Evolutionary conservation across 2,797 vertebrate genomes (phyloP).

Genomic region (Pyrrhura leucotis): DNA sequence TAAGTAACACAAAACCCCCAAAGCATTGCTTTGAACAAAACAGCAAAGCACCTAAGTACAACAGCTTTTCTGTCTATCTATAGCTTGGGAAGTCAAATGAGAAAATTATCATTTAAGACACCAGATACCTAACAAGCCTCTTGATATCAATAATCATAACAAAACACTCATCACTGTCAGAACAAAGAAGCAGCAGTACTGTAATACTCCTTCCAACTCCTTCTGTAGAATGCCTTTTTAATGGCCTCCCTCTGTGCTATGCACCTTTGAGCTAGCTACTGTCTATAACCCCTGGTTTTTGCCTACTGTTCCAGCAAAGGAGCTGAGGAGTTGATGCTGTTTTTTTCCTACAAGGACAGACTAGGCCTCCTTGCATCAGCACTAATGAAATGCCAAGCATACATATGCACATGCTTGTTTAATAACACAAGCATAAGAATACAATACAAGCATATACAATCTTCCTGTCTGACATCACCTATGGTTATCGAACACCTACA

Average conservation of each 20-base stretch:
- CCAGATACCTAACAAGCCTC: background rate
- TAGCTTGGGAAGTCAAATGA: background rate
- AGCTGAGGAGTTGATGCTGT: background rate
- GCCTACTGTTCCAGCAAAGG: background rate
- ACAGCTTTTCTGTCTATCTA: background rate
- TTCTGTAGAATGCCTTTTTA: background rate
- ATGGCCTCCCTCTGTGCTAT: fast-evolving
- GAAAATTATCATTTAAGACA: background rate
- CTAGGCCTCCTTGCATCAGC: background rate
- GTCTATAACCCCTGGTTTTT: background rate
- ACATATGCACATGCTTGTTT: background rate
- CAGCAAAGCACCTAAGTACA: background rate
- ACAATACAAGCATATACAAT: background rate
- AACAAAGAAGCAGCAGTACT: background rate
- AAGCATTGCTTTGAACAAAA: background rate
- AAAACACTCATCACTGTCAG: background rate
- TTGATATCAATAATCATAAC: background rate
- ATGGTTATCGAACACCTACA: background rate
- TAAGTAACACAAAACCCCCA: background rate
- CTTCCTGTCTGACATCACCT: background rate
- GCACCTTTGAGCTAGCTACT: background rate
- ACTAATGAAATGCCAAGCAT: background rate
- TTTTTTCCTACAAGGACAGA: background rate
- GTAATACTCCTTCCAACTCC: background rate
- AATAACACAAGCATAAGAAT: background rate